Conservation (phyloP, 2,888 invertebrate species). For the Eupithecia centaureata region DNA sequence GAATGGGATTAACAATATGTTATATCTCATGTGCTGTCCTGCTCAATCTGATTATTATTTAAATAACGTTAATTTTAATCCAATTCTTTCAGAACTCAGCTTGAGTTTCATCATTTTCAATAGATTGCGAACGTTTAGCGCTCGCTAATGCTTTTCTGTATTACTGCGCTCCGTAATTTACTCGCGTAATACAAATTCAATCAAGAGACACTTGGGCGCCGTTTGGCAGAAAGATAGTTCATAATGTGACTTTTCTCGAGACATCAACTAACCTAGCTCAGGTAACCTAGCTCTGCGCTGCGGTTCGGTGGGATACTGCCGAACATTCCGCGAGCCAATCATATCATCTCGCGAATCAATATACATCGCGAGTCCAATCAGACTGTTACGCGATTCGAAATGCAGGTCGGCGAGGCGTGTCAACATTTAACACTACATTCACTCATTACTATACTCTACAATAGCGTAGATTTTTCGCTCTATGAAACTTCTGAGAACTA, state of each 20-base stretch:
- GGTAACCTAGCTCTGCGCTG: slow-evolving; percentile 65
- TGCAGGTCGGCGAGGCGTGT: slow-evolving; percentile 50
- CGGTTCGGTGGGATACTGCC: slow-evolving; percentile 78
- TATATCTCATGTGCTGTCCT: not conserved
- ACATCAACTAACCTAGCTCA: slow-evolving; percentile 60
- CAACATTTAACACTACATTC: not conserved
- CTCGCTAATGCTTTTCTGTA: too few species aligned
- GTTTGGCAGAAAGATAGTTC: too few species aligned
- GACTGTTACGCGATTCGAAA: slow-evolving; percentile 54
- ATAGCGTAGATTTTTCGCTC: not conserved
- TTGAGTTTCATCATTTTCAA: too few species aligned
- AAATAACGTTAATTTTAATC: too few species aligned
- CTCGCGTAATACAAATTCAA: too few species aligned
- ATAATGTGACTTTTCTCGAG: slow-evolving; percentile 51
- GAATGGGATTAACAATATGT: not conserved
- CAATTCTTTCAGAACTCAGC: too few species aligned
- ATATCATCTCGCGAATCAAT: slow-evolving; percentile 62
- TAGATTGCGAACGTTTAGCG: too few species aligned
- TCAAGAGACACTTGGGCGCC: too few species aligned
- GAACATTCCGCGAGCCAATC: slow-evolving; percentile 70
- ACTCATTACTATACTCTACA: not conserved
- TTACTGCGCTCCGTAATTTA: too few species aligned
- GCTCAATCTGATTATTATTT: not conserved
- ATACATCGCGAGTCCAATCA: slow-evolving; percentile 5
- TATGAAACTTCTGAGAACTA: not conserved